Evolutionary conservation across 1,140 invertebrate species (phyloP).

Genomic region (Eufriesea mexicana): DNA sequence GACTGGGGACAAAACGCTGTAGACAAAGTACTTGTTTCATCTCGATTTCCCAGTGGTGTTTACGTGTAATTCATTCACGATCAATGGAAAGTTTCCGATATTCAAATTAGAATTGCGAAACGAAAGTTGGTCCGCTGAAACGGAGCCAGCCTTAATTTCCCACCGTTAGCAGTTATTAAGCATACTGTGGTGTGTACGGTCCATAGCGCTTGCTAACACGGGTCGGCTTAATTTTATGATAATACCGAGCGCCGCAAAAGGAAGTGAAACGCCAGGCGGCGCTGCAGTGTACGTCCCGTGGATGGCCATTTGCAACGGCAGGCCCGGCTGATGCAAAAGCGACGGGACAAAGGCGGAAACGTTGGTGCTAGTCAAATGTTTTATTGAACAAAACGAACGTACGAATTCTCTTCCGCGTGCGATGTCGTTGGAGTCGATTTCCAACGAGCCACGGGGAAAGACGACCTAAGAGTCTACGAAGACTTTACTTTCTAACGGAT

Average conservation of each 20-base stretch:
- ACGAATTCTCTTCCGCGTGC: constrained; percentile 34
- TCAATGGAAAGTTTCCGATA: background rate
- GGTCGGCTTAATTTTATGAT: constrained; percentile 1
- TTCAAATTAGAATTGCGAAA: background rate
- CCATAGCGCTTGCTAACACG: background rate
- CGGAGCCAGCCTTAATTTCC: background rate
- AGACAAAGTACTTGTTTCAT: no score
- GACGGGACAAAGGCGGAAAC: constrained; percentile 33
- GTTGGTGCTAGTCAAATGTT: constrained; percentile 55
- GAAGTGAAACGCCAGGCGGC: constrained; percentile 1
- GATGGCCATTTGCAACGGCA: no score
- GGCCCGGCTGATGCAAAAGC: background rate
- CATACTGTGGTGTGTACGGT: background rate
- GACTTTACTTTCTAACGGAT: constrained; percentile 58
- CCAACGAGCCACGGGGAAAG: background rate
- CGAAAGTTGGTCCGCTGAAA: background rate
- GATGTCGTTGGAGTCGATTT: constrained; percentile 14
- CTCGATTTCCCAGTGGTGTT: no score
- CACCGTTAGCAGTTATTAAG: background rate
- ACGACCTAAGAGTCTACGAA: background rate
- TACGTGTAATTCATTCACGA: background rate
- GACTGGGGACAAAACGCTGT: no score
- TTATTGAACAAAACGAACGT: constrained; percentile 35
- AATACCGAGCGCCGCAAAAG: background rate
- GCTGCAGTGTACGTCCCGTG: no score